Evolutionary conservation across 2,797 vertebrate species (phyloP).

Genomic region (Spondyliosoma cantharus): DNA sequence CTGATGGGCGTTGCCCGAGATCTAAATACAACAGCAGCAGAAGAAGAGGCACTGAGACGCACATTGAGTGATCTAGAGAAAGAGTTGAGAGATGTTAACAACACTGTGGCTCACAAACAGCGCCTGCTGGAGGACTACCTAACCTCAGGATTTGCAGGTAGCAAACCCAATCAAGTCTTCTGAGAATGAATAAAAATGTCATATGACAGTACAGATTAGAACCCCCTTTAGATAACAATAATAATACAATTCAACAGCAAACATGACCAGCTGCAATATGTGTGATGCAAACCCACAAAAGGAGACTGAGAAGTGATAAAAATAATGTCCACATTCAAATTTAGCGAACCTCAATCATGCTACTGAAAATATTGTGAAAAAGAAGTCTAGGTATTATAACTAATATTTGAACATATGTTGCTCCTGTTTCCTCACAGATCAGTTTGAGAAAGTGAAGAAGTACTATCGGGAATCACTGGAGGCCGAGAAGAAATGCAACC

Average conservation of each 20-base stretch:
- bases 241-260: not conserved
- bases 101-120: conserved; percentile 72
- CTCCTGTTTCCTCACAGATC: conserved; percentile 79
- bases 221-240: not conserved
- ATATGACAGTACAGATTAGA: not conserved
- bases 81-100: conserved; percentile 79
- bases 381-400: too few relatives aligned
- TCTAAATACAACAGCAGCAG: conserved; percentile 72
- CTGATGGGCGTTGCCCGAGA: conserved; percentile 81
- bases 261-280: not conserved
- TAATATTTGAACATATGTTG: too few relatives aligned
- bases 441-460: conserved; percentile 82
- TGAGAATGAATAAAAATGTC: not conserved
- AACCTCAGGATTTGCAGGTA: conserved; percentile 83
- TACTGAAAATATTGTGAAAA: not conserved
- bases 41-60: conserved; percentile 63
- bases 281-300: not conserved
- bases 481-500: conserved; percentile 77
- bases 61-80: conserved; percentile 76
- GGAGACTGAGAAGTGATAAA: not conserved
- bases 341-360: not conserved
- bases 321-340: not conserved
- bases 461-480: conserved; percentile 78
- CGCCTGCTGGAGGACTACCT: conserved; percentile 73
- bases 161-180: not conserved